phyloP scores from a whole-genome alignment of 2,113 vertebrate genomes.

The Prionailurus bengalensis region DNA sequence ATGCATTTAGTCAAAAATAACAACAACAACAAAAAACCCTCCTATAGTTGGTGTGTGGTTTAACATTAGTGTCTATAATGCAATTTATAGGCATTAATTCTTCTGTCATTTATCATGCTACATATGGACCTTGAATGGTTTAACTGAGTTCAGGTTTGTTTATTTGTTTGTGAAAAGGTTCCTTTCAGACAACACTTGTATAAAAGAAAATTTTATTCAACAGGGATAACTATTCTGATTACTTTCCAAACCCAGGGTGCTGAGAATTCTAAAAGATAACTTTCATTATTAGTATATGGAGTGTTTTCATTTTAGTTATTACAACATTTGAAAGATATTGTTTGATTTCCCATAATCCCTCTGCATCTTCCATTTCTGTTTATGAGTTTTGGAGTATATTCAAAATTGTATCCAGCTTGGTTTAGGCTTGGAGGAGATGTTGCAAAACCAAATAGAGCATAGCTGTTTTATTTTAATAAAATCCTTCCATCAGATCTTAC shows the following conservation, averaged over 20 bases:
- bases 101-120: not conserved
- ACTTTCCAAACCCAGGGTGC: constrained; percentile 72
- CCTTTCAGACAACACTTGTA: not conserved
- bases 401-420: constrained; percentile 63
- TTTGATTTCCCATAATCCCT: constrained; percentile 80
- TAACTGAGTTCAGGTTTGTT: not conserved
- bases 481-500: constrained; percentile 55
- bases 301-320: constrained; percentile 79
- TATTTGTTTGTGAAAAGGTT: not conserved
- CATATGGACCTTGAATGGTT: not conserved
- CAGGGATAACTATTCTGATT: constrained; percentile 58
- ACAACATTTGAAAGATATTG: constrained; percentile 80
- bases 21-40: not conserved
- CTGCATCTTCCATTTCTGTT: constrained; percentile 80
- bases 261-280: constrained; percentile 82
- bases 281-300: constrained; percentile 80
- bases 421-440: constrained; percentile 79
- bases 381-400: constrained; percentile 81
- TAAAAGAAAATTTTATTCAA: constrained; percentile 34
- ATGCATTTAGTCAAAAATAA: not conserved
- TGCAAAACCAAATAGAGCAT: constrained; percentile 75
- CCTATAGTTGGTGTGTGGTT: not conserved
- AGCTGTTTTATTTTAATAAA: constrained; percentile 82
- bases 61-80: not conserved
- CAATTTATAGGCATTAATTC: not conserved